Conservation (phyloP, 2,797 vertebrate genomes). For the Acrossocheilus fasciatus region DNA sequence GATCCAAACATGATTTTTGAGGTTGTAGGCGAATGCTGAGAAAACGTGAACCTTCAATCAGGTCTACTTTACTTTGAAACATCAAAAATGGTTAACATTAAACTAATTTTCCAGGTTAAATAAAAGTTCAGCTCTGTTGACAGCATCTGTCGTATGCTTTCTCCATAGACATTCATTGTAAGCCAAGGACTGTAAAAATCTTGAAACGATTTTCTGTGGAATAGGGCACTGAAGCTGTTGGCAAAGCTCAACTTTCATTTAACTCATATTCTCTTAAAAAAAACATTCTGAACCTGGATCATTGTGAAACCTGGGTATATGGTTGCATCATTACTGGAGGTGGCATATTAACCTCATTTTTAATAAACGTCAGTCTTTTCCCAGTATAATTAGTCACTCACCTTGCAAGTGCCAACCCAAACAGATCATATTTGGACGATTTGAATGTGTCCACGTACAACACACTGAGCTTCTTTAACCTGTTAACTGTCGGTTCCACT, state of each 20-base stretch:
- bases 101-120: not conserved
- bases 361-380: not conserved
- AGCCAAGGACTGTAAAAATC: not conserved
- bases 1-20: not conserved
- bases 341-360: not conserved
- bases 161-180: not conserved
- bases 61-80: not conserved
- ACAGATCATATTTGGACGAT: not conserved
- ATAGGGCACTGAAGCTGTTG: not conserved
- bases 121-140: not conserved
- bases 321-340: conserved; percentile 6
- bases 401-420: not conserved
- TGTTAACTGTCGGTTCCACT: too few relatives aligned
- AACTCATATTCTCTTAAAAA: not conserved
- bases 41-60: not conserved
- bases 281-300: not conserved
- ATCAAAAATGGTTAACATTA: not conserved
- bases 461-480: not conserved
- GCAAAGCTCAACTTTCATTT: not conserved
- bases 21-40: not conserved
- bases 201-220: not conserved
- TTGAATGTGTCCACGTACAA: not conserved
- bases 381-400: conserved; percentile 6
- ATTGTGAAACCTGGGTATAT: not conserved
- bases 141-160: not conserved